Evolutionary conservation across 2,888 invertebrate genomes (phyloP).

Genomic region (Strigamia maritima): DNA sequence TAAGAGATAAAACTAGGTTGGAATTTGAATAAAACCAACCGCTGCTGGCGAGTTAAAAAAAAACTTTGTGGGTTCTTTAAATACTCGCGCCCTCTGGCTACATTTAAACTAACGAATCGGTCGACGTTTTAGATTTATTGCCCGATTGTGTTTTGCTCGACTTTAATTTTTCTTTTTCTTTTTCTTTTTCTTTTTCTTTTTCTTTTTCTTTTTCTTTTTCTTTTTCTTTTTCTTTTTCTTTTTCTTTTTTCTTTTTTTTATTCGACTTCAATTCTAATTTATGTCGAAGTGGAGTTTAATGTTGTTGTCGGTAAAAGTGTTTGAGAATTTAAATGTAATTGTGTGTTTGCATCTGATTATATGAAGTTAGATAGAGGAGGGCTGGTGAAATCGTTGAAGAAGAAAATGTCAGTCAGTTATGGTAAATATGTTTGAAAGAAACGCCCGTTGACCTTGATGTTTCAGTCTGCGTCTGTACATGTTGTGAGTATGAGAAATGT

Average conservation of each 20-base stretch:
- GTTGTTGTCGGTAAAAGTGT: neutral
- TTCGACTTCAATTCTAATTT: too few species aligned
- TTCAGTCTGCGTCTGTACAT: neutral
- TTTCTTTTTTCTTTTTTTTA: neutral
- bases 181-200: neutral
- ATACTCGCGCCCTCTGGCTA: neutral
- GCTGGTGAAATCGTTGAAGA: neutral
- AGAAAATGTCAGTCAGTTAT: slow-evolving; percentile 16
- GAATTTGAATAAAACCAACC: too few species aligned
- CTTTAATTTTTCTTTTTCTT: neutral
- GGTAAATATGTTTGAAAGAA: slow-evolving; percentile 1
- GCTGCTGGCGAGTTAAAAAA: too few species aligned
- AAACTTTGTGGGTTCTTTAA: too few species aligned
- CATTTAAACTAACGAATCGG: neutral
- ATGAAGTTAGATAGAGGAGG: too few species aligned
- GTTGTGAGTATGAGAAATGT: neutral
- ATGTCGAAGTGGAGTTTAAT: neutral
- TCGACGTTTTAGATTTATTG: neutral
- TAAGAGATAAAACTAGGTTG: too few species aligned
- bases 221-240: neutral
- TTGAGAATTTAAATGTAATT: neutral
- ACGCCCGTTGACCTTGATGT: neutral
- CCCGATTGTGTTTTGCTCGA: slow-evolving; percentile 13
- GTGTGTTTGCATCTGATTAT: too few species aligned
- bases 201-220: neutral